Evolutionary conservation across 92 coral and sea anemone genomes (phyloP), one percentile per base, ranked within the genome.

Genomic region (Muricea muricata): DNA sequence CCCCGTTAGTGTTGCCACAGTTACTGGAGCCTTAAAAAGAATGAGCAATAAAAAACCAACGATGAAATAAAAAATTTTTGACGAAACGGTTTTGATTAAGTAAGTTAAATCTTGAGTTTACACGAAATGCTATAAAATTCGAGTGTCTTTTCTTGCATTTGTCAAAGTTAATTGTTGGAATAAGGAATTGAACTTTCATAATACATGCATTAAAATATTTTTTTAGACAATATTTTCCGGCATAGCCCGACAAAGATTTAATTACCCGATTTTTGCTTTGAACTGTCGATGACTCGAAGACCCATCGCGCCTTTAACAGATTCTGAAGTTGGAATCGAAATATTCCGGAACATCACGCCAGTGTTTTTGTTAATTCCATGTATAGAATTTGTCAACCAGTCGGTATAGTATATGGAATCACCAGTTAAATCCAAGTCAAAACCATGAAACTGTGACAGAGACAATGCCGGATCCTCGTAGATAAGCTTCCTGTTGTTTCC

Each of bases 391-490:
- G 25, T 55, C 65, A 29, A 48, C 46, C 85, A 54, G 61, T 96
- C 99, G 17, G 92, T 90, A 86, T 90, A 92, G 68, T 85, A 92
- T 17, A 96, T 26, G 67, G 80, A 84, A 32, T 80, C 66, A 14
- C 58, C 72, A 65, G 75, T 88, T 68, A 90, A 1, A 0, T 93
- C 91, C 29, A 93, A 30, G 75, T 94, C 92, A 84, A 78, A 92
- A 0, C 83, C 83, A 39, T 78, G 71, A 15, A 17, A 58, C 35
- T 32, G 28, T 23, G 69, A 24, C 26, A 74, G 66, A 33, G 87
- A 61, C 12, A 47, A 63, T 26, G 73, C 23, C 1, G 47, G 60
- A 25, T 86, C 71, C 12, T 52, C 45, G 47, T 67, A 77, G 45
- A 96, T 61, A 6, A 30, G 20, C 1, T 46, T 83, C 31, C 84